A percentile compares a stretch with the other conserved stretches of the same genome.
Conservation (phyloP, 1,140 invertebrate species). For the Drosophila willistoni region DNA sequence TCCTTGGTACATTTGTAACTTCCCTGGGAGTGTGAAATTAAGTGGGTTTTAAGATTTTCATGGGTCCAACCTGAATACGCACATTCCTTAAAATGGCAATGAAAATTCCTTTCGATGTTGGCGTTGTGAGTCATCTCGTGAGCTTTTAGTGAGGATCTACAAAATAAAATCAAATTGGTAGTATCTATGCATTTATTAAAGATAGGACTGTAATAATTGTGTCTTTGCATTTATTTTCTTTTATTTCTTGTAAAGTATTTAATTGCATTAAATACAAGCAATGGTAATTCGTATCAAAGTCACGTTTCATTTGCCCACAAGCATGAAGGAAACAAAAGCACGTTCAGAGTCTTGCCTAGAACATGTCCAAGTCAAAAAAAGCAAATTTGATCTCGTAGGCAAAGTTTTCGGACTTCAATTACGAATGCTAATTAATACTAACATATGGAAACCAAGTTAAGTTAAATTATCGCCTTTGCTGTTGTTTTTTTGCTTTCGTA, state of each 20-base stretch:
- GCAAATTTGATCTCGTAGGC: slow-evolving; percentile 62
- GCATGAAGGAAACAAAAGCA: slow-evolving; percentile 41
- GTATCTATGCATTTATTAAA: background rate
- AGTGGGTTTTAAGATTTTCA: slow-evolving; percentile 56
- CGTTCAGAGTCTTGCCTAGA: slow-evolving; percentile 45
- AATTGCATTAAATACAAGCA: slow-evolving; percentile 82
- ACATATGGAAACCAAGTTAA: slow-evolving; percentile 54
- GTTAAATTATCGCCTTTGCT: slow-evolving; percentile 12
- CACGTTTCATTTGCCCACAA: slow-evolving; percentile 54
- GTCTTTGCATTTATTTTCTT: slow-evolving; percentile 18
- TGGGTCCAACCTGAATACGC: slow-evolving; percentile 50
- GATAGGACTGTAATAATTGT: slow-evolving; percentile 3
- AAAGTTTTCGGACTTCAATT: slow-evolving; percentile 80
- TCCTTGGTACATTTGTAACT: slow-evolving; percentile 52
- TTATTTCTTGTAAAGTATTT: slow-evolving; percentile 65
- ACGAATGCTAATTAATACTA: slow-evolving; percentile 82
- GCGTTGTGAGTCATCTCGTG: slow-evolving; percentile 51
- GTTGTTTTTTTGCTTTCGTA: too few species aligned
- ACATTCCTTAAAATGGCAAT: slow-evolving; percentile 52
- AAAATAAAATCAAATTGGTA: slow-evolving; percentile 31
- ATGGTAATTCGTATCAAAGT: slow-evolving; percentile 81
- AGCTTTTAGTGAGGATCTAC: slow-evolving; percentile 55
- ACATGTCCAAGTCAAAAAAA: slow-evolving; percentile 16
- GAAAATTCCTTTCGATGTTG: slow-evolving; percentile 24
- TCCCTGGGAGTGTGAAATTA: slow-evolving; percentile 64